Evolutionary conservation across 1,140 invertebrate genomes (phyloP), one percentile per base, ranked within the genome.

Genomic region (Littorina saxatilis): DNA sequence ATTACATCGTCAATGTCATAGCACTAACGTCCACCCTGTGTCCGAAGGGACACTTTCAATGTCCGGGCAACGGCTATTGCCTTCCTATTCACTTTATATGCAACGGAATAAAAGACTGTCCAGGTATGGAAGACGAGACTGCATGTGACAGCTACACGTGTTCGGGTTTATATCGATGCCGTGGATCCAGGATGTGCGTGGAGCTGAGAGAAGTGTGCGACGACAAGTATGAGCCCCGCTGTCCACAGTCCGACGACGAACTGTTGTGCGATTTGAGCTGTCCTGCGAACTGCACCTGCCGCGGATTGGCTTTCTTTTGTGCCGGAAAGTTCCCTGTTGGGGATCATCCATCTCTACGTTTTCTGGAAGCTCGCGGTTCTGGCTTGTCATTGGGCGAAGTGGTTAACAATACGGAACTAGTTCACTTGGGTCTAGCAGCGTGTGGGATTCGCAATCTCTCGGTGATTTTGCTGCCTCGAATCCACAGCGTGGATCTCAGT

Each of bases 221-320:
- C 35, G 68, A 39, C n/a, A 27, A 40, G 11, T 20, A 0, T 27
- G 23, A 40, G 37, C n/a, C n/a, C n/a, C n/a, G n/a, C n/a, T 72
- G 68, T 27, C 68, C 68, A 40, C 68, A 43, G 20, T 13, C 17
- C 23, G 68, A 72, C 39, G 68, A 72, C 68, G 68, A 72, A 23
- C 37, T 72, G 29, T 17, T 43, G 4, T 72, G 68, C 27, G 68
- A 43, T 23, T 27, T 66, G 68, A 5, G 11, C 9, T 72, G 68
- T 27, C 68, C 68, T n/a, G 68, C 40, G 23, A 9, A 3, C 37
- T 72, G 68, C n/a, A 27, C 40, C 17, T 72, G 68, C n/a, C 43
- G 43, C 37, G 68, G 68, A 15, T 27, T 32, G 68, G 29, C 68
- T 23, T 72, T 72, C 35, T 43, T 43, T 39, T 72, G 37, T 27